Evolutionary conservation across 2,113 vertebrate genomes (phyloP), one percentile per base, ranked within the genome.

Genomic region (Gymnogyps californianus): DNA sequence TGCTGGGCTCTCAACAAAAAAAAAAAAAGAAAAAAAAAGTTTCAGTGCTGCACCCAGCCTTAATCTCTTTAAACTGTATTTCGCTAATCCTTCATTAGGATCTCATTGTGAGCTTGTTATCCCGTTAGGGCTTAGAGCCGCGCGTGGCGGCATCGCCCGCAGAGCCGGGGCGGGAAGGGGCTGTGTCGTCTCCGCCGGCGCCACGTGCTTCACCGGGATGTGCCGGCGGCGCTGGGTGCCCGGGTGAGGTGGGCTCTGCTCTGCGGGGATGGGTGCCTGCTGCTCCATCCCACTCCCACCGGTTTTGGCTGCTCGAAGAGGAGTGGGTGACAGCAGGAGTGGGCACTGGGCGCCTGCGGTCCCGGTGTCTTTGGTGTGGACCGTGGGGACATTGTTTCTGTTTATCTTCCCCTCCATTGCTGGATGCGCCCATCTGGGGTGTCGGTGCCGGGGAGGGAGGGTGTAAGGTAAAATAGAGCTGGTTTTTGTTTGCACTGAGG

Each of bases 61-160:
- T 97, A 96, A 93, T 96, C 96, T 88, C 90, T 95, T 93, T 86
- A 90, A 64, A 83, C 44, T 94, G 84, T 40, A 80, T 91, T 91
- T 76, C 0, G 10, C 76, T 97, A 96, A 95, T 96, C 95, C 96
- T 92, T 95, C 94, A 87, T 96, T 97, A 96, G 95, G 91, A 90
- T 97, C 96, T 95, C 89, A n/a, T 93, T 84, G 94, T 52, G 95
- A 96, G 93, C 96, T 97, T 32, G 83, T 97, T 97, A 97, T 96
- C 97, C 96, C 29, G 83, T 96, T 93, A 96, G 90, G 82, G 82
- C 91, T 93, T 59, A 64, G 92, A 71, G 88, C 80, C 4, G 25
- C 29, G 69, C 2, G 40, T 44, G 86, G 93, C 20, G 29, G 77
- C 34, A 2, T 9, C 38, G 31, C 69, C 75, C 0, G n/a, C 22